Percentiles rank a stretch among this genome's conserved stretches.
Evolutionary conservation across 1,140 invertebrate species (phyloP).

Genomic region (Agrilus planipennis): DNA sequence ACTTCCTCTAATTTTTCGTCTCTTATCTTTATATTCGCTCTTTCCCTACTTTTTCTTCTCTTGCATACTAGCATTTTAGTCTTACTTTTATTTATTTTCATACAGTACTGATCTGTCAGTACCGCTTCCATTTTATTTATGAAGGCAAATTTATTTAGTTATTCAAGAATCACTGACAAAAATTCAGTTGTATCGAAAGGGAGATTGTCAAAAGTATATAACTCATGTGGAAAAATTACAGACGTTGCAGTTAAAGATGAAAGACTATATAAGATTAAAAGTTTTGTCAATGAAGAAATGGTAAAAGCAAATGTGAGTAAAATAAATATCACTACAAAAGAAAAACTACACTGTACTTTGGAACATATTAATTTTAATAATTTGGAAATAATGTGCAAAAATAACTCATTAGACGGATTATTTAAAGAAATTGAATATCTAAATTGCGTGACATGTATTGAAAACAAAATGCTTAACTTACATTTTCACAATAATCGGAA

Average conservation of each 20-base stretch:
- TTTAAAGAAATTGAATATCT: constrained; percentile 16
- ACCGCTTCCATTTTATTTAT: too few species aligned
- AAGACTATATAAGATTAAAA: too few species aligned
- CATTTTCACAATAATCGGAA: constrained; percentile 28
- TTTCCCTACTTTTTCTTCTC: too few species aligned
- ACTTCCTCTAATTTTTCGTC: too few species aligned
- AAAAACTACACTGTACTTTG: constrained; percentile 27
- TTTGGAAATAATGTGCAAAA: constrained; percentile 24
- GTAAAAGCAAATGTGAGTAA: too few species aligned
- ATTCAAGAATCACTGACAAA: too few species aligned
- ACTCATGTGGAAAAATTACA: constrained; percentile 22
- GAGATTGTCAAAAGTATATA: constrained; percentile 15
- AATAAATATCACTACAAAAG: constrained; percentile 13
- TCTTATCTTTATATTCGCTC: too few species aligned
- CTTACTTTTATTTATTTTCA: too few species aligned
- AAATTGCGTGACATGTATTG: constrained; percentile 15
- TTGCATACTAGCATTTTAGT: too few species aligned
- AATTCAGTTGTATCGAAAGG: constrained; percentile 19
- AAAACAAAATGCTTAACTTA: constrained; percentile 26
- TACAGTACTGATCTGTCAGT: too few species aligned
- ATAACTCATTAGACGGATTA: constrained; percentile 18
- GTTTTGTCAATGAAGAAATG: too few species aligned
- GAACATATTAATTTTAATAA: constrained; percentile 29
- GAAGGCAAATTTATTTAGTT: constrained; percentile 25
- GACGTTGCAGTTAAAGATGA: constrained; percentile 10